phyloP scores from a whole-genome alignment of 2,113 vertebrate species.

The Arvicanthis niloticus region DNA sequence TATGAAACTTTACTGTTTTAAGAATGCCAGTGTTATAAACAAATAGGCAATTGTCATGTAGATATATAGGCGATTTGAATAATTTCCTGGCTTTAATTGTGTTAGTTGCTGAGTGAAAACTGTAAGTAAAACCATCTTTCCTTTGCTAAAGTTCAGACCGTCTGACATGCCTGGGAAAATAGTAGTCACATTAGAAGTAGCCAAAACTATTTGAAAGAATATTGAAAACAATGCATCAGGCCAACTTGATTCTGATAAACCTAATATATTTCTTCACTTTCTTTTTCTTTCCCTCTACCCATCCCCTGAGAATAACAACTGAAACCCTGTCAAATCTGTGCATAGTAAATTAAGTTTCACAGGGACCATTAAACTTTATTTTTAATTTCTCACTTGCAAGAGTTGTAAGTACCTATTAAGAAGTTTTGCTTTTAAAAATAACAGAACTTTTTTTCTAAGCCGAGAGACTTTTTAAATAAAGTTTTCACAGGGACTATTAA shows the following conservation, averaged over 20 bases:
- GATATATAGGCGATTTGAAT: not conserved
- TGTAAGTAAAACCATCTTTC: not conserved
- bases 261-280: not conserved
- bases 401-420: constrained; percentile 66
- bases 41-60: not conserved
- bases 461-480: constrained; percentile 17
- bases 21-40: not conserved
- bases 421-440: constrained; percentile 62
- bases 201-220: not conserved
- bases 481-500: constrained; percentile 70
- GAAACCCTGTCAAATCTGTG: constrained; percentile 33
- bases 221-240: not conserved
- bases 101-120: not conserved
- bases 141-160: not conserved
- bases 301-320: constrained; percentile 43
- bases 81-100: not conserved
- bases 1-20: not conserved
- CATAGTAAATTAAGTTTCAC: constrained; percentile 66
- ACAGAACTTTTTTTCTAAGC: constrained; percentile 34
- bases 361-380: constrained; percentile 70
- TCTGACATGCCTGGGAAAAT: not conserved
- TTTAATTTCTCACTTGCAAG: constrained; percentile 47
- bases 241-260: constrained; percentile 11
- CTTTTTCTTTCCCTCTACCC: not conserved
- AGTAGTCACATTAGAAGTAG: not conserved